Evolutionary conservation across 2,113 vertebrate genomes (phyloP).

Genomic region (Hippocampus barbouri): DNA sequence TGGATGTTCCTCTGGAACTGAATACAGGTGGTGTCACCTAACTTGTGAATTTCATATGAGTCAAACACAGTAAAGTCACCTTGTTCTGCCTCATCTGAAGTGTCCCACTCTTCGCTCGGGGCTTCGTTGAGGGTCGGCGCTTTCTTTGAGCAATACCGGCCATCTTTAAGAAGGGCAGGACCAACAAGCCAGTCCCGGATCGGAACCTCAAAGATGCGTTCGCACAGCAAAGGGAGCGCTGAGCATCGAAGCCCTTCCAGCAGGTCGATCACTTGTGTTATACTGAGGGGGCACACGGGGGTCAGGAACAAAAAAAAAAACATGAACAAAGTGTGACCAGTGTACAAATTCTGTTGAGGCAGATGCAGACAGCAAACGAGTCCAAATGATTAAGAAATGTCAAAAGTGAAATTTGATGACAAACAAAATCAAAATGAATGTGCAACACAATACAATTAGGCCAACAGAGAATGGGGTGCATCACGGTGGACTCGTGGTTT

Average conservation of each 20-base stretch:
- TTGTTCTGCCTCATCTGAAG: slow-evolving; percentile 38
- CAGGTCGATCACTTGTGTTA: slow-evolving; percentile 87
- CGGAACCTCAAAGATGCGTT: slow-evolving; percentile 79
- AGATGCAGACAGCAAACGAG: not conserved
- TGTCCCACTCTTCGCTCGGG: slow-evolving; percentile 42
- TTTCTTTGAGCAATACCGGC: slow-evolving; percentile 59
- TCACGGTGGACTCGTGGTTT: not conserved
- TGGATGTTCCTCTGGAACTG: slow-evolving; percentile 17
- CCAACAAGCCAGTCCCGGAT: slow-evolving; percentile 80
- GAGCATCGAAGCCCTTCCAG: slow-evolving; percentile 77
- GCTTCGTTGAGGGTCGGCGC: slow-evolving; percentile 37
- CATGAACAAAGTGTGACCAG: not conserved
- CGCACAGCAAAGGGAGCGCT: slow-evolving; percentile 77
- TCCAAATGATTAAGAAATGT: not conserved
- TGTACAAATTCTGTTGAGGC: not conserved
- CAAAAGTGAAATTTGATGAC: not conserved
- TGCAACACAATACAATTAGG: not conserved
- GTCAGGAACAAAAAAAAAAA: not conserved
- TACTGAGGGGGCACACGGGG: slow-evolving; percentile 51
- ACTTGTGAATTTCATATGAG: not conserved
- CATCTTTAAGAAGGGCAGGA: slow-evolving; percentile 76
- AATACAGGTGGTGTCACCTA: not conserved
- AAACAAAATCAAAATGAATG: no score
- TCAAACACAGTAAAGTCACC: slow-evolving; percentile 38
- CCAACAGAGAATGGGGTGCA: not conserved